phyloP scores from a whole-genome alignment of 2,888 invertebrate species.

The Dolomedes plantarius region DNA sequence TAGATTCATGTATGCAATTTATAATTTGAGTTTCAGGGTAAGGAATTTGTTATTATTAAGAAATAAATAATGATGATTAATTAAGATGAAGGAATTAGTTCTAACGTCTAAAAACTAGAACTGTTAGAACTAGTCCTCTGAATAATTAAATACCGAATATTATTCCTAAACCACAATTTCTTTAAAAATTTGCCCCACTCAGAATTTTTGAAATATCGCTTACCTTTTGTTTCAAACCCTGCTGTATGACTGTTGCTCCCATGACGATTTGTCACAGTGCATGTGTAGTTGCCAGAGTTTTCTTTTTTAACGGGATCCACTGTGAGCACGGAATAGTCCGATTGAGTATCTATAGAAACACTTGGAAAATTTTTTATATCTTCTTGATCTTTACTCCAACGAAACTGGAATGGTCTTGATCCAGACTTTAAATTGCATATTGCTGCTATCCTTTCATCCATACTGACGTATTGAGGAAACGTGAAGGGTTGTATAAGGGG shows the following conservation, averaged over 20 bases:
- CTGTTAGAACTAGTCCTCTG: too few species aligned
- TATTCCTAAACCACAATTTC: too few species aligned
- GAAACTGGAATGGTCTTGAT: constrained; percentile 91
- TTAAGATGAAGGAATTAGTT: too few species aligned
- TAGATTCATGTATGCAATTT: too few species aligned
- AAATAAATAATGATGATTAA: too few species aligned
- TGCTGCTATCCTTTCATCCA: constrained; percentile 90
- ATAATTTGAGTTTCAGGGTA: too few species aligned
- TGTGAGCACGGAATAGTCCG: constrained; percentile 56
- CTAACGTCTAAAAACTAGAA: too few species aligned
- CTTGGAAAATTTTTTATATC: constrained; percentile 37
- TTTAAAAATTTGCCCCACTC: too few species aligned
- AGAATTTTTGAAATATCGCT: too few species aligned
- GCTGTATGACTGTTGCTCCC: constrained; percentile 41
- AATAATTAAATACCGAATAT: too few species aligned
- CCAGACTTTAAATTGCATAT: constrained; percentile 93
- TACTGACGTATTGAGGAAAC: constrained; percentile 87
- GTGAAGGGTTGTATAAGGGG: constrained; percentile 85
- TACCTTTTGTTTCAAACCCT: constrained; percentile 49
- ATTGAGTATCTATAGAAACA: constrained; percentile 34
- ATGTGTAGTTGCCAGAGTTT: constrained; percentile 65
- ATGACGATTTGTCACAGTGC: constrained; percentile 30
- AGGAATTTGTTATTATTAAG: too few species aligned
- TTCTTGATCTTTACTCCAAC: constrained; percentile 79
- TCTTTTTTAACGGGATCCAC: constrained; percentile 46